Evolutionary conservation across 2,888 invertebrate genomes (phyloP), one percentile per base, ranked within the genome.

Genomic region (Pristionchus exspectatus): DNA sequence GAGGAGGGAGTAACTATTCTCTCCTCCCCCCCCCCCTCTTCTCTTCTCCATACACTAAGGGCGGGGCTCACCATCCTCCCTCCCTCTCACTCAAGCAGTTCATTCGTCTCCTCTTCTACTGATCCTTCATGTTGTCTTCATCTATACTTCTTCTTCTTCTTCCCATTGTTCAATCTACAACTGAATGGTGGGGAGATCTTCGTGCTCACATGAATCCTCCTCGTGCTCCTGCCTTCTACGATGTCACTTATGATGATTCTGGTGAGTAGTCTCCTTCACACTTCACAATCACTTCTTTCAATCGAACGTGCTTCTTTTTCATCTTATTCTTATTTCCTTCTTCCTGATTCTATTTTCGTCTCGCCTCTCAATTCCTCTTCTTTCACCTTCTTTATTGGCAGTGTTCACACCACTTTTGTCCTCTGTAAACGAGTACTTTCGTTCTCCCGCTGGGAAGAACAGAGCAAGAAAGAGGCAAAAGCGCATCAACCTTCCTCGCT

Each of bases 111-210:
- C 59, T 24, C 88, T 77, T 27, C 54, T 44, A 33, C 56, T 33
- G 30, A 88, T 44, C 77, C 50, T 50, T 24, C 89, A 89, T 89
- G 81, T 21, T 88, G 44, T 56, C 56, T 30, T 74, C 87, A 9
- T 74, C 30, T 24, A 81, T 89, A 9, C 27, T 89, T 66, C 84
- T 89, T 38, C 50, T 66, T 16, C 72, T 89, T 85, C 89, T 85
- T 38, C 69, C 85, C 69, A 38, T 89, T 27, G 27, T 89, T n/a
- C 89, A 83, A 27, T 91, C 93, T 27, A 95, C 95, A 54, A 95
- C 95, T 24, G 95, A 95, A 90, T 95, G 95, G 95, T 95, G 94
- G 92, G 95, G 95, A 50, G 95, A 95, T 89, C 91, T 93, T 14
- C 89, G 95, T n/a, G 95, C 95, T 21, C 93, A 94, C 90, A 90